Evolutionary conservation across 1,140 invertebrate species (phyloP), one percentile per base, ranked within the genome.

Genomic region (Tetraneura akinire): DNA sequence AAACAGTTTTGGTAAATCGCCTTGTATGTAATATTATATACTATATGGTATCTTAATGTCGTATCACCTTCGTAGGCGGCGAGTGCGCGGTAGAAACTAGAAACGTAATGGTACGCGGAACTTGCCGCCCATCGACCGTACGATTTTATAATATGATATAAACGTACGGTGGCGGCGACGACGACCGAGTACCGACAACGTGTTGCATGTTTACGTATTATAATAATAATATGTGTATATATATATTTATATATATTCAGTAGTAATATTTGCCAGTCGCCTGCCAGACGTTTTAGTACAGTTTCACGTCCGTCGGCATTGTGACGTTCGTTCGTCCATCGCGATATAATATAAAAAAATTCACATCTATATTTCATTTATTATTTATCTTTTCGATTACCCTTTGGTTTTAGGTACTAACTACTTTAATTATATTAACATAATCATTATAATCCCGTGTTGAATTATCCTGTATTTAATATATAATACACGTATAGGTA

Each of bases 191-290:
- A n/a, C 37, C 55, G 53, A 78, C 74, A 78, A 78, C 74, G 55
- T 78, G 74, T 78, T 78, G 74, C 74, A 60, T 78, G 74, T 78
- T 78, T 78, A 78, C 73, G 55, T 45, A 49, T 14, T 21, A 10
- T 21, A 51, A 21, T 42, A n/a, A 55, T n/a, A 29, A 62, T 62
- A 62, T n/a, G n/a, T n/a, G n/a, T n/a, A n/a, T n/a, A n/a, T n/a
- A n/a, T n/a, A n/a, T n/a, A n/a, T n/a, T n/a, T n/a, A n/a, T n/a
- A n/a, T n/a, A 37, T 37, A 37, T 37, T 4, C 32, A 4, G 32
- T 32, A 18, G n/a, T 3, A 37, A 66, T 68, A 26, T 68, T 64
- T 42, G 42, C 42, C 64, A 45, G 64, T 8, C 37, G 29, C 37
- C 37, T 68, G 64, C 37, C 37, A 68, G 10, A 21, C 32, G 42